Evolutionary conservation across 2,113 vertebrate species (phyloP).

Genomic region (Hemichromis elongatus): DNA sequence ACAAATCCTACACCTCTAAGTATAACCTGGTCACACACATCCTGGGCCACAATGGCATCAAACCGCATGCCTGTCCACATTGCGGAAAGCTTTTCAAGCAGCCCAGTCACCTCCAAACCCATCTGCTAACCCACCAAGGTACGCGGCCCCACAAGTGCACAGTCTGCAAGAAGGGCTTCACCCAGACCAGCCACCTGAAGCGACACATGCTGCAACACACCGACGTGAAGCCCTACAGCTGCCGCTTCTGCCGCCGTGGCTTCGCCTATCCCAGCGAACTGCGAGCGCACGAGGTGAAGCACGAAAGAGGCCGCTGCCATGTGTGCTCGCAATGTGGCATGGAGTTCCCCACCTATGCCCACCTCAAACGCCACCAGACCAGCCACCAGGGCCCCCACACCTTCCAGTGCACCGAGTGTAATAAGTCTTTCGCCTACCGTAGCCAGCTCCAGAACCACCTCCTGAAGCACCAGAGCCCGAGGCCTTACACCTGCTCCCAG

Average conservation of each 20-base stretch:
- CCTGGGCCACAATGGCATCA: slow-evolving; percentile 95
- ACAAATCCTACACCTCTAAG: slow-evolving; percentile 98
- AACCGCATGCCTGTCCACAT: slow-evolving; percentile 92
- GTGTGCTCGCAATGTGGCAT: slow-evolving; percentile 92
- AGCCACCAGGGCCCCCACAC: slow-evolving; percentile 95
- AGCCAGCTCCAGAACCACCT: slow-evolving; percentile 97
- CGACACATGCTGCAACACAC: slow-evolving; percentile 96
- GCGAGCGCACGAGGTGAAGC: slow-evolving; percentile 92
- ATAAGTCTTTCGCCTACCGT: slow-evolving; percentile 94
- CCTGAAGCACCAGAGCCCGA: slow-evolving; percentile 92
- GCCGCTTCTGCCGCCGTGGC: slow-evolving; percentile 91
- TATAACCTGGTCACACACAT: slow-evolving; percentile 99
- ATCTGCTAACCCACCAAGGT: slow-evolving; percentile 95
- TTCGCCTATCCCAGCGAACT: slow-evolving; percentile 98
- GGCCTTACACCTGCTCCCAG: slow-evolving; percentile 94
- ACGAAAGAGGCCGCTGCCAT: slow-evolving; percentile 90
- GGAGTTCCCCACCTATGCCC: slow-evolving; percentile 95
- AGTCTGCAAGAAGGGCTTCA: slow-evolving; percentile 95
- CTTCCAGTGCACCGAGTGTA: slow-evolving; percentile 94
- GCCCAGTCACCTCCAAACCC: slow-evolving; percentile 96
- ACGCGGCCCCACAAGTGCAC: slow-evolving; percentile 93
- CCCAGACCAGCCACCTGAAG: slow-evolving; percentile 98
- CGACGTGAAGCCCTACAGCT: slow-evolving; percentile 95
- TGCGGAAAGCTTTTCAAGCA: slow-evolving; percentile 98
- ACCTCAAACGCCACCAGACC: slow-evolving; percentile 93